A percentile compares a stretch with the other conserved stretches of the same genome.
Conservation (phyloP, 2,888 invertebrate genomes). For the Nemurella pictetii region DNA sequence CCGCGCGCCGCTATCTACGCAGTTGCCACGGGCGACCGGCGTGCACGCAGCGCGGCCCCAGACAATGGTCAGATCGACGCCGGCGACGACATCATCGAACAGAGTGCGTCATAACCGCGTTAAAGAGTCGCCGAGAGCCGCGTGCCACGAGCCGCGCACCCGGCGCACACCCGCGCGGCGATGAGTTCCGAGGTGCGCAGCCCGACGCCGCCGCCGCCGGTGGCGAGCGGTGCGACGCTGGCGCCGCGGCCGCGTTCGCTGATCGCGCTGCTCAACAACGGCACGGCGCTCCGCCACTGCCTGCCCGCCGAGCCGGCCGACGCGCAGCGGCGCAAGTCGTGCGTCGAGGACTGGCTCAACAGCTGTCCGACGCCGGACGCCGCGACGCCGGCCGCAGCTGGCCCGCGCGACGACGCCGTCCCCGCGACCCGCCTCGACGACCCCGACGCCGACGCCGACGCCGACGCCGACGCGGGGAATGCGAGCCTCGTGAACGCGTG, state of each 20-base stretch:
- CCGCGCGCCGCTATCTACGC: background rate
- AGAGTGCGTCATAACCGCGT: background rate
- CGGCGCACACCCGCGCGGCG: background rate
- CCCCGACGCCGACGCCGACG: background rate
- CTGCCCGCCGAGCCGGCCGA: background rate
- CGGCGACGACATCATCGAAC: background rate
- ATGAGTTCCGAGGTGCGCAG: constrained; percentile 38
- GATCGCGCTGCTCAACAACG: constrained; percentile 67
- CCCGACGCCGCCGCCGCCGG: constrained; percentile 29
- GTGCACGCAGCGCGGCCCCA: background rate
- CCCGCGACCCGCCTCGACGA: background rate
- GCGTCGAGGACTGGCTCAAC: constrained; percentile 31
- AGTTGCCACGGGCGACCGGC: background rate
- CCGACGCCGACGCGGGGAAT: background rate
- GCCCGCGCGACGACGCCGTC: background rate
- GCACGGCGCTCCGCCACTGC: background rate
- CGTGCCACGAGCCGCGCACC: background rate
- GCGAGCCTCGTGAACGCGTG: background rate
- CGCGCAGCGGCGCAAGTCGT: constrained; percentile 11
- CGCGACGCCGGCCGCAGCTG: constrained; percentile 20
- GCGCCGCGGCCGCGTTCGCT: constrained; percentile 62
- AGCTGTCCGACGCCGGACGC: background rate
- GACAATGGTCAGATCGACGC: background rate
- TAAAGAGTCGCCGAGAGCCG: background rate
- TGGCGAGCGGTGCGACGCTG: background rate